Evolutionary conservation across 2,113 vertebrate genomes (phyloP).

Genomic region (Sphaerodactylus townsendi): DNA sequence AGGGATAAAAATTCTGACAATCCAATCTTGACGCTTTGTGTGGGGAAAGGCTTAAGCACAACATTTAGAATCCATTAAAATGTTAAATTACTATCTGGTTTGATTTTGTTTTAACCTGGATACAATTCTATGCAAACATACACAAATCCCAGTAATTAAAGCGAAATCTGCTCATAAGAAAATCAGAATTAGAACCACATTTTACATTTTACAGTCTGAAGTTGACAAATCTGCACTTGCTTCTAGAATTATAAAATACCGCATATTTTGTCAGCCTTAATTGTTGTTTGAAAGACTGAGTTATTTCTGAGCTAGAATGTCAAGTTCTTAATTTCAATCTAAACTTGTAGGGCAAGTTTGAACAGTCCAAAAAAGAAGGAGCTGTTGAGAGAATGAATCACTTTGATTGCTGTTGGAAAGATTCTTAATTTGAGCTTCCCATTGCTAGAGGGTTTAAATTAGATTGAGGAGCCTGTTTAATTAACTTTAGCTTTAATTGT

Average conservation of each 20-base stretch:
- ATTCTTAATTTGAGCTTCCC: conserved; percentile 28
- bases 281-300: conserved; percentile 9
- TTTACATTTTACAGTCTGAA: neutral
- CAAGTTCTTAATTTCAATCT: conserved; percentile 23
- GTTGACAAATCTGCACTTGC: conserved; percentile 1
- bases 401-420: conserved; percentile 34
- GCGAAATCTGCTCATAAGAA: neutral
- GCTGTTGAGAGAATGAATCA: conserved; percentile 29
- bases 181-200: neutral
- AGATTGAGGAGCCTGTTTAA: conserved; percentile 41
- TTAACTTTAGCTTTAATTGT: conserved; percentile 42
- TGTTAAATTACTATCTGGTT: neutral
- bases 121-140: neutral
- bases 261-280: neutral
- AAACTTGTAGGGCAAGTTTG: conserved; percentile 32
- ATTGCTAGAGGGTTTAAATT: conserved; percentile 42
- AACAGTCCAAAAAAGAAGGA: conserved; percentile 41
- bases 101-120: neutral
- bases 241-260: neutral
- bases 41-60: neutral
- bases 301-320: conserved; percentile 36
- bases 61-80: neutral
- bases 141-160: neutral
- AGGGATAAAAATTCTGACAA: neutral
- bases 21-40: neutral